Conservation (phyloP, 2,113 vertebrate species). For the Nothoprocta pentlandii region DNA sequence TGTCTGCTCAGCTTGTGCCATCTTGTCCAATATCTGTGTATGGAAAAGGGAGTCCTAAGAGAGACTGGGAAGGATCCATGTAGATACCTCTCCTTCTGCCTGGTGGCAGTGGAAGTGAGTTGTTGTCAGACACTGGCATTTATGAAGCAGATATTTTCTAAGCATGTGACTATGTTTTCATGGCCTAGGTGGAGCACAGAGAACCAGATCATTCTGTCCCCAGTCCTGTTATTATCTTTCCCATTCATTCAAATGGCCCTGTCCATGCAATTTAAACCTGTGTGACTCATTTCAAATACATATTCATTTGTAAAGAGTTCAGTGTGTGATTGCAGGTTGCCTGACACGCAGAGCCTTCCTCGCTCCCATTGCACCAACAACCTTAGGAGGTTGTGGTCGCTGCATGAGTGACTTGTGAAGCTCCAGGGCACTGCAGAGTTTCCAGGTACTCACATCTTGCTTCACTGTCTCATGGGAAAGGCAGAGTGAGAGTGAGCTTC, state of each 20-base stretch:
- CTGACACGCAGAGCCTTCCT: neutral
- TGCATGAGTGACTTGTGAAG: neutral
- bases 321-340: neutral
- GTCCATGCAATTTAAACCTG: neutral
- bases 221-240: neutral
- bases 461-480: neutral
- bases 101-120: neutral
- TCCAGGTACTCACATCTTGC: neutral
- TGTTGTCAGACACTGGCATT: neutral
- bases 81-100: neutral
- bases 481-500: neutral
- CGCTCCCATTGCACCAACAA: neutral
- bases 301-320: neutral
- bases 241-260: neutral
- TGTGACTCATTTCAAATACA: neutral
- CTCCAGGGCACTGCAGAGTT: neutral
- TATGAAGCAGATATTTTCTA: neutral
- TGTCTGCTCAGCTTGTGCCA: neutral
- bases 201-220: neutral
- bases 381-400: neutral
- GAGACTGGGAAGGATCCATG: neutral
- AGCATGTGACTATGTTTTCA: neutral
- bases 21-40: neutral
- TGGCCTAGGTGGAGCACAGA: neutral
- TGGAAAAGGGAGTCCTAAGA: neutral